Base-by-base conservation (phyloP, 1,140 invertebrate species). In the Listronotus bonariensis region DNA sequence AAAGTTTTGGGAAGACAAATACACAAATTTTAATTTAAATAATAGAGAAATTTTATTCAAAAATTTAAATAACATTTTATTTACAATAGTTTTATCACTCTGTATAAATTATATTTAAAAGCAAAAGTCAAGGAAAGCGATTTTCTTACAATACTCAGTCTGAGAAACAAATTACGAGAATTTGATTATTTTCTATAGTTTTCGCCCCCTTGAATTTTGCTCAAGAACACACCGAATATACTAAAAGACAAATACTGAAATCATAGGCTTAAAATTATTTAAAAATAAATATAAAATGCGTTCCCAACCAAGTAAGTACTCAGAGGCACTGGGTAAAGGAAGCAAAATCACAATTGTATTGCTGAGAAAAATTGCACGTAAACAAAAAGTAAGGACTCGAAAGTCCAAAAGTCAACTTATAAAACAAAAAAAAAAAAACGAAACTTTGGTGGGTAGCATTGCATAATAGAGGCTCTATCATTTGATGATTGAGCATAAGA, bases 391-490 rank as follows among this genome's bases (percentile, higher is more conserved):
- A 48, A 55, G 38, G 49, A 42, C 34, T 17, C 10, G 7, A 2
- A 40, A 41, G 26, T 49, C 45, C 31, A 36, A 43, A 60, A 53
- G 65, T 70, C 51, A 53, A 67, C 51, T 59, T 48, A 60, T 61
- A 67, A 61, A 67, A 67, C 32, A 45, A 54, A 65, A 64, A 70
- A n/a, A n/a, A n/a, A n/a, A 11, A 36, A 36, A 57, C 20, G 49
- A 67, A 65, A 61, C 65, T 70, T 70, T 65, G 69, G 62, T 66
- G 64, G 49, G 48, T 64, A 70, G 62, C 69, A 70, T 70, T 70
- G 69, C 69, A 66, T 61, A 67, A 59, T 34, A 43, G 32, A 15
- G 52, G 26, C 65, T 56, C 65, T 56, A 42, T 65, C 65, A 70
- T 69, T 64, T 38, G 38, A 65, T 69, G 68, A 63, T 10, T 45